These are phyloP conservation scores for Entomobrya proxima DNA, from an alignment of 2,888 invertebrate genomes.

Conservation along the genomic window DNA sequence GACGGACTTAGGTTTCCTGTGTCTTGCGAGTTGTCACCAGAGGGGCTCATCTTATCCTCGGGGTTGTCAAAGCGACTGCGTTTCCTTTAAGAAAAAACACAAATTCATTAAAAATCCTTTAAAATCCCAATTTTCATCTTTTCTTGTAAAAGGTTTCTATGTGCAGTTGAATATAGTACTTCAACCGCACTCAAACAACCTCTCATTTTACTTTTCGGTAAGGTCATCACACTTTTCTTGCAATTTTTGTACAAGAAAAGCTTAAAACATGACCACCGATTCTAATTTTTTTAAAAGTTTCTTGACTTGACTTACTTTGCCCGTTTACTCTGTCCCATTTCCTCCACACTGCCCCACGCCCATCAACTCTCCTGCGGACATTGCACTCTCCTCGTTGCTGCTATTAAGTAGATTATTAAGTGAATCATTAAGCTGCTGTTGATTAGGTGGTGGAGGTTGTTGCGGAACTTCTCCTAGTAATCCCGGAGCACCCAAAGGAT, in stretches of 20 bases:
- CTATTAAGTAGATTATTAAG: conserved; percentile 25
- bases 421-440: conserved; percentile 53
- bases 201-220: conserved; percentile 44
- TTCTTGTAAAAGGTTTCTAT: conserved; percentile 62
- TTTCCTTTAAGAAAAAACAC: conserved; percentile 59
- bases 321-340: conserved; percentile 34
- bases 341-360: too few relatives aligned
- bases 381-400: conserved; percentile 33
- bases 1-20: conserved; percentile 33
- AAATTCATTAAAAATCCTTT: conserved; percentile 7
- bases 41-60: conserved; percentile 66
- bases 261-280: conserved; percentile 1
- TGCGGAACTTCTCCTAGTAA: conserved; percentile 73
- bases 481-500: conserved; percentile 63
- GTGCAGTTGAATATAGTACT: conserved; percentile 55
- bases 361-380: conserved; percentile 46
- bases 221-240: not conserved
- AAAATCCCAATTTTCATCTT: not conserved
- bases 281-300: not conserved
- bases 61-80: conserved; percentile 72
- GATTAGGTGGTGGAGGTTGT: conserved; percentile 24
- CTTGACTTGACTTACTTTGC: conserved; percentile 62
- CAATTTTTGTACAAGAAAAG: conserved; percentile 11
- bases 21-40: conserved; percentile 47
- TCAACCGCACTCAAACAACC: conserved; percentile 67